Base-by-base conservation (phyloP, 2,113 vertebrate species). In the Catharus bicknelli region DNA sequence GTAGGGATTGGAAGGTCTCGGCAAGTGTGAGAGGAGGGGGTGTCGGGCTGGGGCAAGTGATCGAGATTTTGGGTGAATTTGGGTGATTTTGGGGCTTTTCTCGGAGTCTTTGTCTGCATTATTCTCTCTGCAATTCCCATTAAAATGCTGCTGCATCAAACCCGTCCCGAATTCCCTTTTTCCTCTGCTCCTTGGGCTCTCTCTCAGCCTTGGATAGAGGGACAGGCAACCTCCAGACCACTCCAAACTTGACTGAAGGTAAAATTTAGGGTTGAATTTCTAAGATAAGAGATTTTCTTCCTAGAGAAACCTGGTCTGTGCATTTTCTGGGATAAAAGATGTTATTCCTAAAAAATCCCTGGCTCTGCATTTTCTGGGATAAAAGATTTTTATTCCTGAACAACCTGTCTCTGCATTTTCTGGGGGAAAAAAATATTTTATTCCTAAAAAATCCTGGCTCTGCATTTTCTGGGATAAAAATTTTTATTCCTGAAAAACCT, bases 81-180 rank as follows among this genome's bases (percentile, higher is more conserved):
- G 22, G 57, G 74, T 40, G 19, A 51, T 40, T 54, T 26, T 5
- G 38, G 59, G 76, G 75, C 55, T 95, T 74, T 87, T 91, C 92
- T 94, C 8, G 47, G 82, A 67, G 81, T 59, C 88, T 83, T 80
- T 21, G 45, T 55, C 84, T 85, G 67, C 93, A 43, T 88, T 47
- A 66, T 47, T 68, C 88, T 85, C 68, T 50, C 95, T 94, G 93
- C 93, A 38, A 77, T 95, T 91, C 19, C 75, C 76, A 96, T 96
- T 95, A 96, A 96, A 96, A 83, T 7, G 82, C 90, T 90, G 47
- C 93, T 70, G 95, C 95, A 95, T 94, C 91, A 92, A 88, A 95
- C 64, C 72, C 38, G 3, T 88, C 45, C 85, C 18, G 88, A 89
- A 93, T 90, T 63, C 86, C 85, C 90, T 95, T 95, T 85, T 94